Evolutionary conservation across 2,888 invertebrate species (phyloP).

Genomic region (Sinelater perroti): DNA sequence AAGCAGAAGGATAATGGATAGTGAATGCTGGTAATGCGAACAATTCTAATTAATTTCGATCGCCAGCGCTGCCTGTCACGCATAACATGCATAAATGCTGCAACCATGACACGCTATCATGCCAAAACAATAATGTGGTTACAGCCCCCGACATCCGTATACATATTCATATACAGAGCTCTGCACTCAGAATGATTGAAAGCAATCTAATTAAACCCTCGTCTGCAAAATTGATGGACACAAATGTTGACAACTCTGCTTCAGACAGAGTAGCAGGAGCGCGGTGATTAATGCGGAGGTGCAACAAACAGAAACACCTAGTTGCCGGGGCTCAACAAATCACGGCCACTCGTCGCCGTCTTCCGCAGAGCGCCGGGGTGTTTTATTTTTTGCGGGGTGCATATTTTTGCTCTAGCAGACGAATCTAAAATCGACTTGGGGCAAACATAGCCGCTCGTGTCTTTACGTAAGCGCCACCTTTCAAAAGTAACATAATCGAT

Average conservation of each 20-base stretch:
- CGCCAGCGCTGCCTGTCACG: no score
- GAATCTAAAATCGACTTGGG: no score
- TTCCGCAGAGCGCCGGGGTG: not conserved
- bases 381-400: no score
- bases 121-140: slow-evolving; percentile 17
- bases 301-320: slow-evolving; percentile 24
- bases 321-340: slow-evolving; percentile 19
- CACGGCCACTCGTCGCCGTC: slow-evolving; percentile 16
- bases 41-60: no score
- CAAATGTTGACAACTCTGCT: slow-evolving; percentile 24
- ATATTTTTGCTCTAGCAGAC: no score
- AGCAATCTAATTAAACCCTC: slow-evolving; percentile 29
- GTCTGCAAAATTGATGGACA: slow-evolving; percentile 29
- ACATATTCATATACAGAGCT: slow-evolving; percentile 26
- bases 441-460: no score
- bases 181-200: slow-evolving; percentile 21
- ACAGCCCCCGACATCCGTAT: slow-evolving; percentile 8
- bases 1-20: no score
- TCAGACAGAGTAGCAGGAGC: slow-evolving; percentile 19
- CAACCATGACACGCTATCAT: slow-evolving; percentile 15
- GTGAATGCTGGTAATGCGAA: no score
- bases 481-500: no score
- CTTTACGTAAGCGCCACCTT: no score
- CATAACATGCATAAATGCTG: no score
- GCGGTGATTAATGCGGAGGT: slow-evolving; percentile 24